Evolutionary conservation across 2,888 invertebrate species (phyloP), one percentile per base, ranked within the genome.

Genomic region (Eristalis intricaria): DNA sequence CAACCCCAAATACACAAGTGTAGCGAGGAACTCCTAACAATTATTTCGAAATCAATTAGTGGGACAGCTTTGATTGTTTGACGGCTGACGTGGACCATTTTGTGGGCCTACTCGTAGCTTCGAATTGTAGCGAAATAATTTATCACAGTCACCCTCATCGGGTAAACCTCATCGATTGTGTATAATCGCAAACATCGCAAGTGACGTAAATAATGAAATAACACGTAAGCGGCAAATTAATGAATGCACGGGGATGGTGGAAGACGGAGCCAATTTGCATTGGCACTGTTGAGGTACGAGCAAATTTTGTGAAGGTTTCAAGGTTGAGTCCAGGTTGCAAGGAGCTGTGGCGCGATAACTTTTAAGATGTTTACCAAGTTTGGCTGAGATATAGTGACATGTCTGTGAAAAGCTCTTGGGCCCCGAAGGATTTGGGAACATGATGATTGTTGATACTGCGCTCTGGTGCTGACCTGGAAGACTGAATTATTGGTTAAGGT

Each of bases 1-100:
- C 76, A 71, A 84, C 61, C 70, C 66, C 66, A 74, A 65, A 63
- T 35, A 75, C 74, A 83, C 79, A 76, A 64, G 35, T 50, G 60
- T 11, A 23, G 70, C 26, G 60, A 23, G 15, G 26, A 66, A 22
- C 15, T 50, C 40, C 43, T 61, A 65, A 73, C 75, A 87, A 73
- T 87, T 87, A 76, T 87, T 84, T 83, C 75, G 83, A 83, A 79
- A 87, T 80, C 84, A 87, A 87, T 87, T 87, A 87, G 87, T 61
- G 19, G 66, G 71, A 85, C 63, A 81, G 68, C 80, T 80, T 76
- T 80, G 80, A 81, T 85, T 80, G 75, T 84, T 84, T 65, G 75
- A 71, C 66, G 60, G 75, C 68, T 81, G 75, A 81, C 77, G 61
- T 70, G 79, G 73, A 82, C 73, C 70, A 50, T 74, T 60, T 78